phyloP scores from a whole-genome alignment of 2,888 invertebrate genomes.

The Petrolisthes manimaculis region DNA sequence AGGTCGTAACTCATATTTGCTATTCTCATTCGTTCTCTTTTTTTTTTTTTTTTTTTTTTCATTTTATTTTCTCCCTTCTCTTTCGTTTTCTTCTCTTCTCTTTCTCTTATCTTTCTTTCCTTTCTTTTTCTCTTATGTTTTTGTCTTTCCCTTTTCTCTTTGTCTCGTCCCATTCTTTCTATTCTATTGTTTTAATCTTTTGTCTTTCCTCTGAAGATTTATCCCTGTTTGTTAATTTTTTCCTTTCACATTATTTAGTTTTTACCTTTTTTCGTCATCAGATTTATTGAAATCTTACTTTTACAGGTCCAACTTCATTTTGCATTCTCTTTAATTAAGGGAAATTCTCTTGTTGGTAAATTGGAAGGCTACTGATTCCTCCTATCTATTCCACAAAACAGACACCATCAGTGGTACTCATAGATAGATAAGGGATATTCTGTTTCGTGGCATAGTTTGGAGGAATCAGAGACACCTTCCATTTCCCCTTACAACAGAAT shows the following conservation, averaged over 20 bases:
- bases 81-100: neutral
- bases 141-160: neutral
- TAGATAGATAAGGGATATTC: no score
- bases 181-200: neutral
- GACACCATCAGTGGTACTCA: no score
- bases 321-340: no score
- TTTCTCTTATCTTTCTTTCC: neutral
- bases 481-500: neutral
- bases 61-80: neutral
- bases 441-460: no score
- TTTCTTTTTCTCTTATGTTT: neutral
- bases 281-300: no score
- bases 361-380: no score
- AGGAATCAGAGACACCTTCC: neutral
- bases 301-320: no score
- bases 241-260: neutral
- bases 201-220: no score
- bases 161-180: neutral
- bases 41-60: neutral
- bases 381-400: no score
- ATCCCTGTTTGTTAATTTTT: neutral
- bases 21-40: neutral
- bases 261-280: neutral
- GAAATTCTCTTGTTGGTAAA: no score
- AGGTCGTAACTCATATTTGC: no score